Conservation (phyloP, 2,888 invertebrate species). For the Spisula solida region DNA sequence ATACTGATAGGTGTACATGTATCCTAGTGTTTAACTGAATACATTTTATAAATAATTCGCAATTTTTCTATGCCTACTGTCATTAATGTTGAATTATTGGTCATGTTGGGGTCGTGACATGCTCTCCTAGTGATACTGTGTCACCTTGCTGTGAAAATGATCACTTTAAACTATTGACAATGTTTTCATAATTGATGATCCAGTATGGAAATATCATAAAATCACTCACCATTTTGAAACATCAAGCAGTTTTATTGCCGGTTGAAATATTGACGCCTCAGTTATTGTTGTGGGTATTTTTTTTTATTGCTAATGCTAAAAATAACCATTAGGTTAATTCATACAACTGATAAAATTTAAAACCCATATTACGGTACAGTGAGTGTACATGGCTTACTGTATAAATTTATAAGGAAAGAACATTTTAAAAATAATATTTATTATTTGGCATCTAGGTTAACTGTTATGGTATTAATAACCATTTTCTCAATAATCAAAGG, state of each 20-base stretch:
- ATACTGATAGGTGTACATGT: too few species aligned
- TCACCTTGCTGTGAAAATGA: conserved; percentile 15
- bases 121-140: background rate
- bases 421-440: too few species aligned
- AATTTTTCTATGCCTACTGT: background rate
- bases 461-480: too few species aligned
- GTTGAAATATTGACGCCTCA: background rate
- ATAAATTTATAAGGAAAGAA: too few species aligned
- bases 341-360: background rate
- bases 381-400: too few species aligned
- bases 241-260: background rate
- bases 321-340: background rate
- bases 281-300: background rate
- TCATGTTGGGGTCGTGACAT: conserved; percentile 40
- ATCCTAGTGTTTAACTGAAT: too few species aligned
- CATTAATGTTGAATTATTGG: conserved; percentile 20
- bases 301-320: background rate
- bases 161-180: conserved; percentile 41
- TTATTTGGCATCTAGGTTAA: too few species aligned
- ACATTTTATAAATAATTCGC: background rate
- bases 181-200: conserved; percentile 40
- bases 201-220: conserved; percentile 40
- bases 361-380: too few species aligned
- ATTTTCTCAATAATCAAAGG: too few species aligned
- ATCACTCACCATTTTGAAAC: background rate